Conservation (phyloP, 2,113 vertebrate species). For the Axis porcinus region DNA sequence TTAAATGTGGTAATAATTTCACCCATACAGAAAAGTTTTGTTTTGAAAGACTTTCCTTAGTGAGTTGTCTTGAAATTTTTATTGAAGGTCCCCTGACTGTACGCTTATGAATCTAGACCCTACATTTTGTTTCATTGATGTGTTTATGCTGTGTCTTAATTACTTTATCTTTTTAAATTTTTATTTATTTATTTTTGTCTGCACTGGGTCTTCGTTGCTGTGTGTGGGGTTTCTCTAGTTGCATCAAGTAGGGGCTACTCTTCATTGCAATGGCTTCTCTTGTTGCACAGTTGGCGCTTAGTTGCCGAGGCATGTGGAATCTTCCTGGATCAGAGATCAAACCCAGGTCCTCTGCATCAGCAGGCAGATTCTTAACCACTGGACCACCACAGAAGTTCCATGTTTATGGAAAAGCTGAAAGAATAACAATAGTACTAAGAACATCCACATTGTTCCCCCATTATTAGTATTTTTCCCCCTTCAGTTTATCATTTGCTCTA, state of each 20-base stretch:
- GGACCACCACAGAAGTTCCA: background rate
- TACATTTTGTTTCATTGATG: background rate
- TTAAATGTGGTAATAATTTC: background rate
- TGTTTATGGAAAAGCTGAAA: background rate
- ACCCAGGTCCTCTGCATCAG: background rate
- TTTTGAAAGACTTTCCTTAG: background rate
- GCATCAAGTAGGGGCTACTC: background rate
- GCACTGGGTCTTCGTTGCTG: background rate
- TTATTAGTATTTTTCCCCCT: background rate
- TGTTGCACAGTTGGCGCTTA: background rate
- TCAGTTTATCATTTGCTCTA: background rate
- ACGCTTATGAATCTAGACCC: background rate
- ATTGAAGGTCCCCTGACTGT: background rate
- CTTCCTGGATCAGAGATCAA: background rate
- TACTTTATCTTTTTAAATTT: background rate
- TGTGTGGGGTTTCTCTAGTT: background rate
- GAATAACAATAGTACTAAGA: background rate
- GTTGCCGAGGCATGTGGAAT: background rate
- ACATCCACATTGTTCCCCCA: background rate
- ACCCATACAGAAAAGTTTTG: background rate
- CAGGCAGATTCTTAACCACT: background rate
- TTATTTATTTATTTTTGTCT: background rate
- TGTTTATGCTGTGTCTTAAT: background rate
- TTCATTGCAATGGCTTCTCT: background rate
- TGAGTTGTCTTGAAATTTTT: background rate